Base-by-base conservation (phyloP, 2,888 invertebrate species). In the Andrena marginata region DNA sequence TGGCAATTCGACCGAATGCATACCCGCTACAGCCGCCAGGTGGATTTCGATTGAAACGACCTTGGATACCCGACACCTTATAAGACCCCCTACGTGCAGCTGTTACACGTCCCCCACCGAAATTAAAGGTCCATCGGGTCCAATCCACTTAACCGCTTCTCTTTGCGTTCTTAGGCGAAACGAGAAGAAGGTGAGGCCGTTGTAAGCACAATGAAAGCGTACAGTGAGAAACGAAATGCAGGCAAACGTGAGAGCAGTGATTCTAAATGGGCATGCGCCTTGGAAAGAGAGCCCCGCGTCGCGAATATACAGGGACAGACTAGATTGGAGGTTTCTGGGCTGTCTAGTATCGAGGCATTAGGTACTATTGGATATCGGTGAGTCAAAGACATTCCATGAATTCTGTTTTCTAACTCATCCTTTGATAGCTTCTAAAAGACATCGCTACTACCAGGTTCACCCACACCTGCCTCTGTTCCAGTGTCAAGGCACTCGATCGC, bases 61-160 rank as follows among this genome's bases (percentile, higher is more conserved):
- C 85, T 83, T 83, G 86, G 67, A 56, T 77, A 54, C 7, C 54
- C 54, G 78, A 87, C 86, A 82, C 80, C 81, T 78, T 78, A 79
- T 56, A 42, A 64, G 68, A 77, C 62, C 63, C 42, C 49, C 54
- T 42, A 60, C 42, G 26, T 31, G 71, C 33, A 75, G 80, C 81
- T 78, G 80, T 82, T 87, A 65, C 75, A 73, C 67, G n/a, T 10
- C 77, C 72, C 80, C 70, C 69, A 49, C 56, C 78, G 64, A 85
- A 89, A 89, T 89, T 86, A 88, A 88, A 85, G 85, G 83, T 85
- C 80, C 77, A 78, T 82, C 82, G 82, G 81, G 84, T 87, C 84
- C 87, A 87, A 90, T 89, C 85, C 82, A 75, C 80, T 85, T 86
- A 83, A 88, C 84, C 82, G 87, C 87, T 84, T 77, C 76, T 80